Conservation (phyloP, 2,888 invertebrate species). For the Isotomurus palustris region DNA sequence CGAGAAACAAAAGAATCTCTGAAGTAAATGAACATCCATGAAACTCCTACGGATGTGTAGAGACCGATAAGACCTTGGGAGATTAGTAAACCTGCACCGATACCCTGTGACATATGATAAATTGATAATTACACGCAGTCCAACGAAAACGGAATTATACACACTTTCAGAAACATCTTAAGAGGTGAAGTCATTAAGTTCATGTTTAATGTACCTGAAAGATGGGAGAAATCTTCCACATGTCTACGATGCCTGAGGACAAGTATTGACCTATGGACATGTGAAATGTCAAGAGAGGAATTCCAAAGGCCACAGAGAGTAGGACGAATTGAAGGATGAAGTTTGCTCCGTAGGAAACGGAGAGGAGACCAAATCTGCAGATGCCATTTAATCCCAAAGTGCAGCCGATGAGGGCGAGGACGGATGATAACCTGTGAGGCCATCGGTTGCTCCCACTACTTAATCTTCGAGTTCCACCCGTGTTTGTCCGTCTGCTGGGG, state of each 20-base stretch:
- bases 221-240: constrained; percentile 90
- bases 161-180: not conserved
- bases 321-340: constrained; percentile 84
- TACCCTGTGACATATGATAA: constrained; percentile 55
- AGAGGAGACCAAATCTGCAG: constrained; percentile 78
- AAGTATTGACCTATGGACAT: constrained; percentile 79
- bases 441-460: constrained; percentile 46
- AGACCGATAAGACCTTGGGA: constrained; percentile 76
- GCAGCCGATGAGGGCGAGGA: constrained; percentile 76
- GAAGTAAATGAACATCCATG: constrained; percentile 86
- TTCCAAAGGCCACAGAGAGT: constrained; percentile 72
- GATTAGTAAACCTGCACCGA: constrained; percentile 74
- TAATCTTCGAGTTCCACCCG: not conserved
- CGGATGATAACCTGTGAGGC: constrained; percentile 61
- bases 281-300: constrained; percentile 79
- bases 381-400: constrained; percentile 84
- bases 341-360: constrained; percentile 82
- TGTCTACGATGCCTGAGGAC: constrained; percentile 77
- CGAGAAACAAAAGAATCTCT: constrained; percentile 73
- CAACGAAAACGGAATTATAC: not conserved
- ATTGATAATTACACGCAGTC: constrained; percentile 1
- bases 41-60: constrained; percentile 82
- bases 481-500: not conserved
- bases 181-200: not conserved
- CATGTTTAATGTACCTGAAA: constrained; percentile 58